Evolutionary conservation across 35 echinoderm and acorn worm species (phyloP), one percentile per base, ranked within the genome.

Genomic region (Anneissia japonica): DNA sequence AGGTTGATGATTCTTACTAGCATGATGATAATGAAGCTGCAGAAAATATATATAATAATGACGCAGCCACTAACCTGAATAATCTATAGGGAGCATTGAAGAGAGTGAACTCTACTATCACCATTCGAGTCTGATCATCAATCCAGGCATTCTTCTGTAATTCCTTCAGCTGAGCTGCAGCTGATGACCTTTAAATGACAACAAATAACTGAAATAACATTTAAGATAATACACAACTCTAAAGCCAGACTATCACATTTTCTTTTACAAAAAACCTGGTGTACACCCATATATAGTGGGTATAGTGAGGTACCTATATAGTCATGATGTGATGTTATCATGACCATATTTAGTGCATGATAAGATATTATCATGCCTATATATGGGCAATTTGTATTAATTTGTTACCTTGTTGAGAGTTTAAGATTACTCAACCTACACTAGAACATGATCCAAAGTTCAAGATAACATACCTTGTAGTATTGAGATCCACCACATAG

Each of bases 81-180:
- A 97, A 79, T 34, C 92, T 97, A 38, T 84, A 84, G 43, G 94
- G 94, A 31, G 90, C 90, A 80, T 97, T 97, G 81, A 90, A 92
- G 13, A 97, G 79, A 19, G 94, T 97, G 72, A 97, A 97, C 64
- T 97, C 94, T 4, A 97, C 39, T 39, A 92, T 87, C 33, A 97
- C 87, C 17, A 77, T 83, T 43, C 94, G 82, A 3, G 94, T 97
- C 30, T 87, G 83, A 30, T 46, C 41, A 46, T 97, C 90, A 28
- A 92, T 92, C 94, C 94, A 97, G 46, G 82, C 77, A 43, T 90
- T 80, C 26, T 92, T 51, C 39, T 83, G 39, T 33, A 97, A 81
- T 46, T 82, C 37, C 43, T 30, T 37, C 38, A 97, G 38, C 39
- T 93, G 90, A 26, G 21, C 38, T 35, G 14, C 41, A 11, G 90